phyloP scores from a whole-genome alignment of 1,140 invertebrate genomes.

The Oscheius sp. region DNA sequence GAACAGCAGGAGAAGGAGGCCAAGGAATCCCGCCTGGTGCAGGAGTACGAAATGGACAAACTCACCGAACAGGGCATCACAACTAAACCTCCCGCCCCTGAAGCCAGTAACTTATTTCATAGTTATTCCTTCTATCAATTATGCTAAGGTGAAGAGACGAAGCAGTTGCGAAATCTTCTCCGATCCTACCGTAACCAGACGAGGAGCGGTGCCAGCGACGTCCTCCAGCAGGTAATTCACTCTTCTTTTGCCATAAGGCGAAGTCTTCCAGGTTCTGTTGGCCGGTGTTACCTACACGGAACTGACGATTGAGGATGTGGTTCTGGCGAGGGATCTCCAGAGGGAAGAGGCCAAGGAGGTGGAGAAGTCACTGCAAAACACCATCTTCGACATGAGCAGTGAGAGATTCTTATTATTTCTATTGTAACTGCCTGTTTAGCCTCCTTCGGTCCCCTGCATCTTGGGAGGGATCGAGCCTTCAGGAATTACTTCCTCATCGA shows the following conservation, averaged over 20 bases:
- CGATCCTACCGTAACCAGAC: not conserved
- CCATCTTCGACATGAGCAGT: constrained; percentile 9
- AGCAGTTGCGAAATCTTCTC: not conserved
- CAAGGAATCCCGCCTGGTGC: constrained; percentile 3
- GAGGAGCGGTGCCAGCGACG: too few relatives aligned
- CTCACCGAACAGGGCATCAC: not conserved
- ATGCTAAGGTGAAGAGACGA: not conserved
- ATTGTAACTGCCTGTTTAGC: not conserved
- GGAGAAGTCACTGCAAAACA: not conserved
- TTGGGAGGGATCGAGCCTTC: constrained; percentile 35
- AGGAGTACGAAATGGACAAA: not conserved
- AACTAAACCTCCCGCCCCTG: not conserved
- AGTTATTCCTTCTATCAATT: not conserved
- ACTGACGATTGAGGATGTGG: constrained; percentile 29
- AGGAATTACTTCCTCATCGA: constrained; percentile 21
- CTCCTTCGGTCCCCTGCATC: constrained; percentile 5
- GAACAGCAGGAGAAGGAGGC: constrained; percentile 22
- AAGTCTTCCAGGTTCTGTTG: not conserved
- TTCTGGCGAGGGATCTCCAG: constrained; percentile 26
- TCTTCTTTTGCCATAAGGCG: too few relatives aligned
- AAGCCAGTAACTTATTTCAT: not conserved
- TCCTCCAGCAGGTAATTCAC: too few relatives aligned
- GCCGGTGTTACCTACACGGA: constrained; percentile 26
- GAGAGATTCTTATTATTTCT: not conserved
- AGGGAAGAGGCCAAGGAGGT: constrained; percentile 18